Percentiles rank a stretch among this genome's conserved stretches.
These are phyloP conservation scores for Piaya cayana DNA, from an alignment of 2,113 vertebrate genomes.

Conservation along the genomic window DNA sequence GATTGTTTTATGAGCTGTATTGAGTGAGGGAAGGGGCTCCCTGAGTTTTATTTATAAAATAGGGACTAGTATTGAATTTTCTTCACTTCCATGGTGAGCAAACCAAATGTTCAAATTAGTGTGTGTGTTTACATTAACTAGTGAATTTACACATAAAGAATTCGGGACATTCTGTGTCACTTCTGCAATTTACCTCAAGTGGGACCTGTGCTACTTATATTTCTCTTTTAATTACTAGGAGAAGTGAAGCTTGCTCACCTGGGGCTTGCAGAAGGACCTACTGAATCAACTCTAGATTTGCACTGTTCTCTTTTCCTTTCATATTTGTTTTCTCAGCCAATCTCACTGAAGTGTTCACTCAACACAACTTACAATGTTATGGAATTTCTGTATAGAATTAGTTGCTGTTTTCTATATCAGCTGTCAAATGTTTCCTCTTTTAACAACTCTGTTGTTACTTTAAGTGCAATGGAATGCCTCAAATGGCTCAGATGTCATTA, in stretches of 20 bases:
- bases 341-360: neutral
- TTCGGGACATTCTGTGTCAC: neutral
- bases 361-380: neutral
- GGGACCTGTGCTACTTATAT: neutral
- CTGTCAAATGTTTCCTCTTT: neutral
- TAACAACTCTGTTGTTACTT: neutral
- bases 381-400: neutral
- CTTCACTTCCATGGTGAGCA: too few species aligned
- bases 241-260: neutral
- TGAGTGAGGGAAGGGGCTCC: neutral
- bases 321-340: neutral
- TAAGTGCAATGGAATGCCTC: neutral
- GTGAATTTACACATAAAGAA: neutral
- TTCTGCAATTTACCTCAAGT: neutral
- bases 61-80: neutral
- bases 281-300: neutral
- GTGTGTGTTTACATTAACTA: neutral
- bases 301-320: neutral
- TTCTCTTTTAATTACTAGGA: conserved; percentile 15
- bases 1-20: neutral
- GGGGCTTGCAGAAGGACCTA: neutral
- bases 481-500: neutral
- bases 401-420: neutral
- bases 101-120: neutral
- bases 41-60: neutral